Evolutionary conservation across 2,888 invertebrate species (phyloP).

Genomic region (Pasiphila rectangulata): DNA sequence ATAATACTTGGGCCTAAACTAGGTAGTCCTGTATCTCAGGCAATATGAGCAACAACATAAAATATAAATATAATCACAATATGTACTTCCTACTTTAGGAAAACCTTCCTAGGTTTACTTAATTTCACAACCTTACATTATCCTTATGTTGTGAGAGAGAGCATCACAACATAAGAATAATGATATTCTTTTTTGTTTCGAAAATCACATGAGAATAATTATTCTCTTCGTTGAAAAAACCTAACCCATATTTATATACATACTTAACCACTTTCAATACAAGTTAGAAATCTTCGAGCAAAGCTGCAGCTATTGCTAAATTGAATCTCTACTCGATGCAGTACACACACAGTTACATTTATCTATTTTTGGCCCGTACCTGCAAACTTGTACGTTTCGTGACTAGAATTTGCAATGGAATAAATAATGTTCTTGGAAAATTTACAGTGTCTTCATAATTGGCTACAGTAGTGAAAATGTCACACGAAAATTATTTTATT

Average conservation of each 20-base stretch:
- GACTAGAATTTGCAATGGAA: constrained; percentile 28
- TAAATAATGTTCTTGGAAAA: constrained; percentile 18
- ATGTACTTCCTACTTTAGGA: too few species aligned
- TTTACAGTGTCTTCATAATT: constrained; percentile 21
- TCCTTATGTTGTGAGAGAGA: too few species aligned
- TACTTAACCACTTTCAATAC: background rate
- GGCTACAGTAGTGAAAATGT: constrained; percentile 13
- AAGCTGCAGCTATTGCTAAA: constrained; percentile 15
- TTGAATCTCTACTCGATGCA: constrained; percentile 25
- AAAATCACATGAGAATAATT: too few species aligned
- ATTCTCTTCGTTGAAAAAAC: too few species aligned
- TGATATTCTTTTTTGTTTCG: too few species aligned
- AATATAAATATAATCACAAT: too few species aligned
- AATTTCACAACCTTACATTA: too few species aligned
- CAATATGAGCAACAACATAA: too few species aligned
- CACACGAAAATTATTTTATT: constrained; percentile 11
- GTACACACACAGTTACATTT: constrained; percentile 18
- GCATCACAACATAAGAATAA: too few species aligned
- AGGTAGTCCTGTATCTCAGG: too few species aligned
- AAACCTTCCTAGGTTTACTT: too few species aligned
- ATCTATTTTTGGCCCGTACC: constrained; percentile 25
- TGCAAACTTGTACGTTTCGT: constrained; percentile 31
- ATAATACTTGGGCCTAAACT: too few species aligned
- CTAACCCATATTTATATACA: background rate
- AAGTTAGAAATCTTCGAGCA: constrained; percentile 16